These are phyloP conservation scores for Peromyscus melanophrys DNA, from an alignment of 2,797 vertebrate genomes.

Conservation along the genomic window DNA sequence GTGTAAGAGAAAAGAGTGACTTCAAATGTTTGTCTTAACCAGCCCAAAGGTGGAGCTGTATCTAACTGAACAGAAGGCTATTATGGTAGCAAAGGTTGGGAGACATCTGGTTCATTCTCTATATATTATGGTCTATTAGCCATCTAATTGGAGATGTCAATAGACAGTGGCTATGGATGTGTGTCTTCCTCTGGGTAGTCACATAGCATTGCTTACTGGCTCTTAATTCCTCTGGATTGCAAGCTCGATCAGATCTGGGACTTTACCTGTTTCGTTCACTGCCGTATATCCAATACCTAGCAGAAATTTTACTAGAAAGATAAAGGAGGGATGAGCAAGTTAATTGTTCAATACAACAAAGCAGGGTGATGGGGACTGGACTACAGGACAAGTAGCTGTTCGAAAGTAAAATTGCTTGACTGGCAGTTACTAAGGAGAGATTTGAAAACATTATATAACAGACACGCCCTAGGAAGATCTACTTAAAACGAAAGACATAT, in stretches of 20 bases:
- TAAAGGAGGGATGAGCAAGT: neutral
- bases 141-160: neutral
- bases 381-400: neutral
- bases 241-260: neutral
- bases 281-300: neutral
- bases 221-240: neutral
- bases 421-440: neutral
- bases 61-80: neutral
- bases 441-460: neutral
- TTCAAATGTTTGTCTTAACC: neutral
- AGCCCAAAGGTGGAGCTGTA: neutral
- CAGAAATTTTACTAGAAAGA: conserved; percentile 5
- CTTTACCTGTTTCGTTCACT: neutral
- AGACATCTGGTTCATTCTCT: neutral
- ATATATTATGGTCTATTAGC: neutral
- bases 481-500: conserved; percentile 54
- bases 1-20: neutral
- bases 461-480: conserved; percentile 50
- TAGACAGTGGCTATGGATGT: neutral
- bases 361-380: neutral
- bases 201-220: neutral
- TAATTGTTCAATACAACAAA: neutral
- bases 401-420: conserved; percentile 25
- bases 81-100: neutral
- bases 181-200: neutral